Percentiles rank a stretch among this genome's conserved stretches.
Evolutionary conservation across 2,888 invertebrate genomes (phyloP).

Genomic region (Poecilus cupreus): DNA sequence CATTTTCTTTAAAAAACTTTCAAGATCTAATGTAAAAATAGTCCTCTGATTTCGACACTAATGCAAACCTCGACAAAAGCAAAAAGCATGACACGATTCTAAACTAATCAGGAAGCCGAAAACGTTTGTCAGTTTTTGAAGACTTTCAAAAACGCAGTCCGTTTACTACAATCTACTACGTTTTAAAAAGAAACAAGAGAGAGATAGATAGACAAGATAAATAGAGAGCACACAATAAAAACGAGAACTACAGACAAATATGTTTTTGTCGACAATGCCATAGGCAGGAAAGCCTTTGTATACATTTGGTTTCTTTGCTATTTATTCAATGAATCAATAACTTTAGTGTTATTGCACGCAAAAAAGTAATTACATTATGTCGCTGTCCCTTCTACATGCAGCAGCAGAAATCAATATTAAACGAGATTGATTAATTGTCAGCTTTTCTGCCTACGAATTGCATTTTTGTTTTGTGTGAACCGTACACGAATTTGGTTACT

Average conservation of each 20-base stretch:
- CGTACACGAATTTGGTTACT: constrained; percentile 52
- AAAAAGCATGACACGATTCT: constrained; percentile 54
- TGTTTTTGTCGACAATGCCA: constrained; percentile 45
- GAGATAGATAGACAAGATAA: constrained; percentile 57
- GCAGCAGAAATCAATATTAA: not conserved
- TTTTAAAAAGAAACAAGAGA: constrained; percentile 53
- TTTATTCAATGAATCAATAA: constrained; percentile 1
- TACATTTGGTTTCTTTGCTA: constrained; percentile 5
- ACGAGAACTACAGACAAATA: constrained; percentile 56
- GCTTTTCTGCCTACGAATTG: constrained; percentile 8
- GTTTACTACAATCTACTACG: constrained; percentile 53
- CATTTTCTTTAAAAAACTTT: constrained; percentile 43
- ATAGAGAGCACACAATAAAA: constrained; percentile 59
- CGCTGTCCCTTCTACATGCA: not conserved
- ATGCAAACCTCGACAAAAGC: constrained; percentile 55
- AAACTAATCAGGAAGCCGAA: constrained; percentile 58
- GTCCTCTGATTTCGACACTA: constrained; percentile 55
- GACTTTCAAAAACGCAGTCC: constrained; percentile 57
- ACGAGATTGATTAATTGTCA: constrained; percentile 4
- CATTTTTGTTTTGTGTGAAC: constrained; percentile 49
- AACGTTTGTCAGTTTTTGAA: constrained; percentile 52
- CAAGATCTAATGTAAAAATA: constrained; percentile 55
- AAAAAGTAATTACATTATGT: not conserved
- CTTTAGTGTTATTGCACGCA: not conserved
- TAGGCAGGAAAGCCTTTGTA: constrained; percentile 15